Percentiles rank a stretch among this genome's conserved stretches.
Conservation (phyloP, 2,113 vertebrate species). For the Athene cunicularia region DNA sequence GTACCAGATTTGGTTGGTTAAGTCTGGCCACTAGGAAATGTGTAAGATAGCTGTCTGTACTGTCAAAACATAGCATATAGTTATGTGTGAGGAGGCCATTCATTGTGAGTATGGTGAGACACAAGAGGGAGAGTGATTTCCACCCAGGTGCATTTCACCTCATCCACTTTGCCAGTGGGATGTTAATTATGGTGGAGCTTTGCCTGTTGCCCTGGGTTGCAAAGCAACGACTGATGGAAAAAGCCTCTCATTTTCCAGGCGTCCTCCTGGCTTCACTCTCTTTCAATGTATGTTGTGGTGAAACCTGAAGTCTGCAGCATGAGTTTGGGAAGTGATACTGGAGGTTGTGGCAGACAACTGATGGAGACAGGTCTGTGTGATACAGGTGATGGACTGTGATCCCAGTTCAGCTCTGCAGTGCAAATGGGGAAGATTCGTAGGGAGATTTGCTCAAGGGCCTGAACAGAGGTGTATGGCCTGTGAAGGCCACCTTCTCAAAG, state of each 20-base stretch:
- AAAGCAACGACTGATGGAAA: slow-evolving; percentile 10
- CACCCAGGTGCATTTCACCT: background rate
- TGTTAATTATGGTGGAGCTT: slow-evolving; percentile 53
- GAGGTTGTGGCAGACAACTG: background rate
- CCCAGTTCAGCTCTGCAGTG: background rate
- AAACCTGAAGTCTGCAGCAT: background rate
- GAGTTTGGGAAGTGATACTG: background rate
- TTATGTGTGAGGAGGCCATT: background rate
- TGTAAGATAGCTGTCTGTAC: background rate
- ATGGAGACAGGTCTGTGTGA: background rate
- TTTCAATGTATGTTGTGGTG: background rate
- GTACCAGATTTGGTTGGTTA: background rate
- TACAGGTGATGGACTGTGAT: background rate
- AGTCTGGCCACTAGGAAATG: background rate
- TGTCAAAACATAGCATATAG: background rate
- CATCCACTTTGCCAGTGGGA: slow-evolving; percentile 5
- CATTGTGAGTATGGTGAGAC: background rate
- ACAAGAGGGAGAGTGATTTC: slow-evolving; percentile 6
- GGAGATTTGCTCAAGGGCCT: background rate
- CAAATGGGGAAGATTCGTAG: background rate
- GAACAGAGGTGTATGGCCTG: rapidly evolving
- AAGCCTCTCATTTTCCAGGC: background rate
- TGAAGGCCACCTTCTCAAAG: background rate
- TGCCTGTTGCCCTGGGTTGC: slow-evolving; percentile 22
- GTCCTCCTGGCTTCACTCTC: background rate